Evolutionary conservation across 2,797 vertebrate genomes (phyloP), one percentile per base, ranked within the genome.

Genomic region (Sebastolobus altivelis): DNA sequence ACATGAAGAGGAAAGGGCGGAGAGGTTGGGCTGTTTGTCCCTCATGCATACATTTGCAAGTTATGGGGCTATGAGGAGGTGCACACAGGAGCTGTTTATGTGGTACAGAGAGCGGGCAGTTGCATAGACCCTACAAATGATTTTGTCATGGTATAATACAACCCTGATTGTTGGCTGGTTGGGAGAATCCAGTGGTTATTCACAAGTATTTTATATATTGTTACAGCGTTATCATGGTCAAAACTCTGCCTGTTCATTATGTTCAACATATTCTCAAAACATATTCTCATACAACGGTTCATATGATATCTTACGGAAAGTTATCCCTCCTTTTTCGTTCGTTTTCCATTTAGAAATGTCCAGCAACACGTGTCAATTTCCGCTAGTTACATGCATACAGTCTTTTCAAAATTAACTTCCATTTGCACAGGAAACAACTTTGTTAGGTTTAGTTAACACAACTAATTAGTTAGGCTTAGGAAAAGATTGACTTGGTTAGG

Each of bases 261-360:
- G 73, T 46, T 46, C 43, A 46, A 46, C 43, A 46, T 46, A 46
- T 46, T 46, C 14, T 46, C 43, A 46, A 46, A 46, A 46, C 0
- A 7, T 46, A 46, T 46, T 46, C 43, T 46, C 61, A 37, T 46
- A 46, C 43, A 46, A 46, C 16, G 16, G 43, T 46, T 46, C 43
- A 46, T 46, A 0, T 46, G 40, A 46, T 46, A 46, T 46, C 43
- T 46, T 0, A 0, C 16, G 43, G 43, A 46, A 3, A 46, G 14
- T 46, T 46, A 46, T 18, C 16, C 16, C 43, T 46, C 7, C 16
- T 3, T 46, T 46, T 46, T 46, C 16, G 43, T 46, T 46, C 43
- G 43, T 46, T 46, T 46, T 46, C 43, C 43, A 0, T 46, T 46
- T 46, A 20, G 0, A 16, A 46, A 46, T 46, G 6, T 46, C 0